These are phyloP conservation scores for Malurus splendens DNA, from an alignment of 2,797 vertebrate species.

Conservation along the genomic window DNA sequence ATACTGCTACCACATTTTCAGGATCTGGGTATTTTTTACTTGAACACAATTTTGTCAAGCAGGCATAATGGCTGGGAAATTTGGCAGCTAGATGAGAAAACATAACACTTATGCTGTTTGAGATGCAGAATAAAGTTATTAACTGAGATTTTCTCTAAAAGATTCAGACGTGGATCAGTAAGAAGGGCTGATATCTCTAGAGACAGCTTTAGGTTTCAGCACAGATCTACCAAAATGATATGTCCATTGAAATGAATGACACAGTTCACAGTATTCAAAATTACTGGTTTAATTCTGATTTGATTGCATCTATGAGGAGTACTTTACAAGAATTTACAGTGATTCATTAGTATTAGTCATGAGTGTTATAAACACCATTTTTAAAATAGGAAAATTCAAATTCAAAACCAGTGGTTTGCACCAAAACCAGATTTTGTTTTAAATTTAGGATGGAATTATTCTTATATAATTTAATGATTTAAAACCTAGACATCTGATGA, in stretches of 20 bases:
- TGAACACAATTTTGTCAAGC: not conserved
- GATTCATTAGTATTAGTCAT: not conserved
- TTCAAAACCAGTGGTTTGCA: not conserved
- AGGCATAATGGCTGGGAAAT: not conserved
- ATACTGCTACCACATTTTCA: not conserved
- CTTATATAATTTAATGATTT: not conserved
- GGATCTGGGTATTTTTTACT: not conserved
- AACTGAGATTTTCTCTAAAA: not conserved
- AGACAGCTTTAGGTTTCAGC: not conserved
- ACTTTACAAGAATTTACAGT: not conserved
- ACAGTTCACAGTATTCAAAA: not conserved
- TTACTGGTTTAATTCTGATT: not conserved
- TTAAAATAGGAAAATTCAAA: not conserved
- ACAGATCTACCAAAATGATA: not conserved
- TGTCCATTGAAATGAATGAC: not conserved
- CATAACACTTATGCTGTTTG: not conserved
- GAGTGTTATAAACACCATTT: not conserved
- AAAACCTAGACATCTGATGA: not conserved
- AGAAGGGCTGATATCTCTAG: not conserved
- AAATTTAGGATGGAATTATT: not conserved
- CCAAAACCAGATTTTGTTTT: not conserved
- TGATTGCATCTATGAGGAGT: not conserved
- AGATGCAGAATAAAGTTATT: not conserved
- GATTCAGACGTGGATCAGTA: not conserved
- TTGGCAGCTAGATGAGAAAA: not conserved